Conservation (phyloP, 2,797 vertebrate species). For the Odontamblyopus lacepedii region DNA sequence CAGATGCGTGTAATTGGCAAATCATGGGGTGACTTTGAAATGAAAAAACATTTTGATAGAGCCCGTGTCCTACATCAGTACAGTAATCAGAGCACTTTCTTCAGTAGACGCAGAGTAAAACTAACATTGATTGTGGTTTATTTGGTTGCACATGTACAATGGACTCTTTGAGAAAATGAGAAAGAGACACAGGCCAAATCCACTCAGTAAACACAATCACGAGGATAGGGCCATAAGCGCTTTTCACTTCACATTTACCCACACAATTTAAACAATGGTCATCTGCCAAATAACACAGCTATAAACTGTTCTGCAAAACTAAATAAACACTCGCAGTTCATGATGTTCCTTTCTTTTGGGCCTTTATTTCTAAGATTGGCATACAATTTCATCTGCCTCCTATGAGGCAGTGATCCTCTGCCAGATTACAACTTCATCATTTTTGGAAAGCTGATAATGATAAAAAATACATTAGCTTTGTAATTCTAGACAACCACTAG, state of each 20-base stretch:
- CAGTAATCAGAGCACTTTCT: conserved; percentile 59
- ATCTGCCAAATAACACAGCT: conserved; percentile 1
- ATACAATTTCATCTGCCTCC: background rate
- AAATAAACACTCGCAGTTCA: background rate
- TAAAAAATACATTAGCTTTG: background rate
- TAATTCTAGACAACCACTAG: background rate
- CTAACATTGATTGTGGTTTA: conserved; percentile 52
- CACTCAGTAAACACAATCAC: conserved; percentile 20
- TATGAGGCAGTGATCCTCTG: background rate
- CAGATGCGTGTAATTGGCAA: conserved; percentile 73
- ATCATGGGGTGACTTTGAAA: conserved; percentile 65
- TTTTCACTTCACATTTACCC: conserved; percentile 23
- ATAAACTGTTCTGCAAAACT: background rate
- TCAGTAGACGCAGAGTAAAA: conserved; percentile 54
- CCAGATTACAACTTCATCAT: background rate
- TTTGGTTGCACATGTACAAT: conserved; percentile 49
- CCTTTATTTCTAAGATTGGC: background rate
- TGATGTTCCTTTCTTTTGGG: background rate
- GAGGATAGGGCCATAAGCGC: conserved; percentile 16
- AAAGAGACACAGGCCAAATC: conserved; percentile 14
- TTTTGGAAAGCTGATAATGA: background rate
- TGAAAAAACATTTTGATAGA: conserved; percentile 66
- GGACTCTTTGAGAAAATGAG: conserved; percentile 26
- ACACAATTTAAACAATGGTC: background rate
- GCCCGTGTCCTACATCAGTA: conserved; percentile 49